phyloP scores from a whole-genome alignment of 2,888 invertebrate species.

The Therioaphis trifolii region DNA sequence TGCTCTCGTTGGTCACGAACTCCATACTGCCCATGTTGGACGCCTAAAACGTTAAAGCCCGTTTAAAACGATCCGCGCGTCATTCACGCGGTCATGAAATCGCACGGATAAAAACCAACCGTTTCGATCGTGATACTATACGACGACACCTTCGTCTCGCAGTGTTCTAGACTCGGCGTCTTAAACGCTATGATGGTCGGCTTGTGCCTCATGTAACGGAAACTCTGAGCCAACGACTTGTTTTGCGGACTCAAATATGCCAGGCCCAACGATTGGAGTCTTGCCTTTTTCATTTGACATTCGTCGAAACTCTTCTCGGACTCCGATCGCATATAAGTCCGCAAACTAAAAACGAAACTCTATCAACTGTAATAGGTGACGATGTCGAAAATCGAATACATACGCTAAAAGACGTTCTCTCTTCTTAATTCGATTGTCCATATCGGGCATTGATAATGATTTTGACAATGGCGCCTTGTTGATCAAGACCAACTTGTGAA shows the following conservation, averaged over 20 bases:
- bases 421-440: conserved; percentile 80
- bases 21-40: conserved; percentile 66
- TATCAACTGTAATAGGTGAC: no score
- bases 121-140: conserved; percentile 52
- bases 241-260: conserved; percentile 82
- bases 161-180: conserved; percentile 82
- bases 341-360: conserved; percentile 71
- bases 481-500: conserved; percentile 72
- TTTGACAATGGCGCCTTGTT: conserved; percentile 79
- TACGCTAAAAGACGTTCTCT: conserved; percentile 78
- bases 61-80: background rate
- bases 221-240: conserved; percentile 84
- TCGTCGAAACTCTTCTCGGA: conserved; percentile 83
- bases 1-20: conserved; percentile 67
- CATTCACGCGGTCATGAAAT: no score
- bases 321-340: conserved; percentile 81
- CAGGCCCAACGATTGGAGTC: conserved; percentile 75
- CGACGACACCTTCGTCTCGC: conserved; percentile 73
- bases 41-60: conserved; percentile 1
- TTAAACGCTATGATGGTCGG: conserved; percentile 90
- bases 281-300: conserved; percentile 75
- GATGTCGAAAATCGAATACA: conserved; percentile 71
- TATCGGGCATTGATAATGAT: conserved; percentile 86
- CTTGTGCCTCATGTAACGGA: conserved; percentile 89
- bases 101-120: background rate